Evolutionary conservation across 2,888 invertebrate species (phyloP).

Genomic region (Erebia ligea): DNA sequence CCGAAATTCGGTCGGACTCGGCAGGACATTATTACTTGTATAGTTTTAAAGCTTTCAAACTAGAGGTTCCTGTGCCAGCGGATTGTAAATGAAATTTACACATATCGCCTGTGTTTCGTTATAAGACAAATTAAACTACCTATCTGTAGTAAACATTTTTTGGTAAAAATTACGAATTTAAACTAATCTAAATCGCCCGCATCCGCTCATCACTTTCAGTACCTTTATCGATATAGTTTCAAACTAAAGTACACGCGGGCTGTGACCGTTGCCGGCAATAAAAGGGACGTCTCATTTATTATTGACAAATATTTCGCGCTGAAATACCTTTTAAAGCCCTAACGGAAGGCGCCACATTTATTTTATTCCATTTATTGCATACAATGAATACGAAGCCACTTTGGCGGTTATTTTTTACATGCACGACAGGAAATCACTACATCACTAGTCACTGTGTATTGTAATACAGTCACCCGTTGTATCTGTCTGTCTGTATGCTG

Average conservation of each 20-base stretch:
- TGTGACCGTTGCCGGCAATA: constrained; percentile 71
- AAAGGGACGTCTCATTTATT: constrained; percentile 82
- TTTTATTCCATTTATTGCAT: constrained; percentile 69
- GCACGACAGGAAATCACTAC: constrained; percentile 65
- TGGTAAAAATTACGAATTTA: too few species aligned
- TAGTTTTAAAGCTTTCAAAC: too few species aligned
- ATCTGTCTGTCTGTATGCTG: not conserved
- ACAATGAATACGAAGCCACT: constrained; percentile 59
- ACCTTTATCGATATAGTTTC: constrained; percentile 67
- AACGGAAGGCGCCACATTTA: constrained; percentile 79
- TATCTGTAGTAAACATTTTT: too few species aligned
- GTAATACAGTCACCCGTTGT: not conserved
- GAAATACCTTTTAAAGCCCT: constrained; percentile 65
- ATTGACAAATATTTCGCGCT: constrained; percentile 81
- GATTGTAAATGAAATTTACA: too few species aligned
- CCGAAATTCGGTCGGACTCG: too few species aligned
- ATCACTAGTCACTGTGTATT: not conserved
- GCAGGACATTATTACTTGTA: too few species aligned
- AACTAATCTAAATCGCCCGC: not conserved
- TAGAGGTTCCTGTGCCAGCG: too few species aligned
- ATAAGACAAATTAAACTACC: too few species aligned
- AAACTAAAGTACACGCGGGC: constrained; percentile 60
- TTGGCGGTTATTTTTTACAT: constrained; percentile 57
- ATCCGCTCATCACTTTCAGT: constrained; percentile 40
- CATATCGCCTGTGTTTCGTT: too few species aligned